Base-by-base conservation (phyloP, 2,888 invertebrate species). In the Cheilosia grossa region DNA sequence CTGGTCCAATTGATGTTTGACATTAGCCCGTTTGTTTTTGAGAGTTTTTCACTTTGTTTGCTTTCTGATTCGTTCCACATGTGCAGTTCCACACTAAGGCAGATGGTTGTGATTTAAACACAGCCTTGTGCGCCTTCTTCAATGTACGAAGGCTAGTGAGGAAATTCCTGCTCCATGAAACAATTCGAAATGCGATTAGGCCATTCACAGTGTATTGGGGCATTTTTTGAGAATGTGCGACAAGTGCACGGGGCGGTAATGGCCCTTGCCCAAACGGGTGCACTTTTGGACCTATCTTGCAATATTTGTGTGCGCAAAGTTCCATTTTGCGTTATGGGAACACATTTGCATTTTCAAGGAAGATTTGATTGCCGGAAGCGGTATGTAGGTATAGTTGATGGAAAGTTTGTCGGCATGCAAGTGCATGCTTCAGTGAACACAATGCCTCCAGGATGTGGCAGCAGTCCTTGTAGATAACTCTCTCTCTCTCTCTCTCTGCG, bases 1-100 rank as follows among this genome's bases (percentile, higher is more conserved):
- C 58, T 64, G 58, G 10, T 42, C 44, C 69, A 77, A 77, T 63
- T 77, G 54, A 77, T 58, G 47, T 64, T 66, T 79, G 78, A 79
- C 72, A 70, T 72, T 64, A 64, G 64, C 58, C 51, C 64, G 54
- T 51, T 59, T 27, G n/a, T 19, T 47, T 47, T 47, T 9, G 13
- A 37, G 4, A 13, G 37, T 37, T 47, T 47, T 47, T 3, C 0
- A 4, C 40, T 33, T 21, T 49, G 13, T 63, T 59, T 73, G 49
- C 42, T 24, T 21, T 27, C 6, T 6, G 33, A 24, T 70, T 70
- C 63, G 30, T 53, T 54, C 27, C 37, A 37, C 54, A 44, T 54
- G 40, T 54, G 66, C n/a, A n/a, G n/a, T n/a, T n/a, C n/a, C n/a
- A n/a, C n/a, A n/a, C n/a, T n/a, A n/a, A 37, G n/a, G 54, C 80